These are phyloP conservation scores for Mesocentrotus franciscanus DNA, from an alignment of 53 echinoderm and acorn worm genomes.

Conservation along the genomic window DNA sequence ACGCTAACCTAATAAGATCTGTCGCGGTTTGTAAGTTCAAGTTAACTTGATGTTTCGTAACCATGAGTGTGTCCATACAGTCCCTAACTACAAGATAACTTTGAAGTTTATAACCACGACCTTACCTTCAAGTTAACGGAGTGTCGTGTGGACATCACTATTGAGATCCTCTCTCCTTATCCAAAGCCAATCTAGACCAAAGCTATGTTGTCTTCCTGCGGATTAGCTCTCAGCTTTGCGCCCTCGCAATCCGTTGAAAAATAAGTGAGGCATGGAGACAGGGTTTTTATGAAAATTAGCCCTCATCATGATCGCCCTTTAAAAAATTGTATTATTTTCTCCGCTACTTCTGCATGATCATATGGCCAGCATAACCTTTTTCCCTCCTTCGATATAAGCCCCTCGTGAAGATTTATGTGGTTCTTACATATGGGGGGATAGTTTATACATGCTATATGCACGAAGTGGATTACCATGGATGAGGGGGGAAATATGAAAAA, in stretches of 20 bases:
- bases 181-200: neutral
- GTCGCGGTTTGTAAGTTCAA: too few relatives aligned
- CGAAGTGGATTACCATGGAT: constrained; percentile 3
- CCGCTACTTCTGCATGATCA: neutral
- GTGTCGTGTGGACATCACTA: too few relatives aligned
- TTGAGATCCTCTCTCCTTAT: neutral
- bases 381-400: neutral
- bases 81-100: too few relatives aligned
- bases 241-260: neutral
- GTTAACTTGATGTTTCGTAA: too few relatives aligned
- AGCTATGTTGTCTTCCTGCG: neutral
- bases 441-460: neutral
- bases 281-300: constrained; percentile 32
- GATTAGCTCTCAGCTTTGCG: neutral
- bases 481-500: neutral
- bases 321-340: neutral
- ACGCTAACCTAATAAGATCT: too few relatives aligned
- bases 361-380: neutral
- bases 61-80: too few relatives aligned
- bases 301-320: neutral
- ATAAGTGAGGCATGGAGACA: neutral
- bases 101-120: too few relatives aligned
- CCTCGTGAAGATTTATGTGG: neutral
- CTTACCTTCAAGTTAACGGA: too few relatives aligned
- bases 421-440: neutral